Base-by-base conservation (phyloP, 2,797 vertebrate species). In the Darevskia mixta region DNA sequence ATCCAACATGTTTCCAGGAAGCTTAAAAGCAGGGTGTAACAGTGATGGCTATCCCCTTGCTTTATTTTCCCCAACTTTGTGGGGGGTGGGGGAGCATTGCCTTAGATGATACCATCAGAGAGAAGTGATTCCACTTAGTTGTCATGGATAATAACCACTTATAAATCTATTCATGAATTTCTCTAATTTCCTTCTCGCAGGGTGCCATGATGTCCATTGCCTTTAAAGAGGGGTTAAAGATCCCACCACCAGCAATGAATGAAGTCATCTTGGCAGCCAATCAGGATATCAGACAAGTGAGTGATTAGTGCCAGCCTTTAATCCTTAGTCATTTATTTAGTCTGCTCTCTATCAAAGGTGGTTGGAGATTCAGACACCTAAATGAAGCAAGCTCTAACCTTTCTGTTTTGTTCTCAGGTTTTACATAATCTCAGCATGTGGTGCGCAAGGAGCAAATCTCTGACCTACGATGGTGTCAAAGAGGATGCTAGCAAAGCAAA, bases 341-440 rank as follows among this genome's bases (percentile, higher is more conserved):
- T 18, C 18, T 49, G 23, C 49, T 75, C 15, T 85, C 61, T 86
- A 25, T 49, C 61, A 10, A n/a, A 13, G 20, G 3, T 15, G 38
- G 17, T 15, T 77, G 17, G 58, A 25, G 38, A 23, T 18, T 64
- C 15, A 67, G 35, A 49, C 9, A 32, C 18, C 15, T 4, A 18
- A n/a, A 20, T 73, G 23, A 58, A 55, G 32, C 25, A 58, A 69
- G 27, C 41, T 8, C 32, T 10, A 73, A 72, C 1, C 17, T 3
- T 76, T 29, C 23, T 13, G 35, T 89, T 82, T 87, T 1, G 43
- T 90, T 78, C 79, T 64, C 7, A 99, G 99, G 98, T 99, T 92
- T 98, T 99, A 81, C 98, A 99, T 95, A 99, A 99, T 95, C 97
- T 99, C 88, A 98, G 98, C 93, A 99, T 99, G 99, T 99, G 98